A percentile compares a stretch with the other conserved stretches of the same genome.
phyloP scores from a whole-genome alignment of 2,113 vertebrate species.

The Fregata magnificens region DNA sequence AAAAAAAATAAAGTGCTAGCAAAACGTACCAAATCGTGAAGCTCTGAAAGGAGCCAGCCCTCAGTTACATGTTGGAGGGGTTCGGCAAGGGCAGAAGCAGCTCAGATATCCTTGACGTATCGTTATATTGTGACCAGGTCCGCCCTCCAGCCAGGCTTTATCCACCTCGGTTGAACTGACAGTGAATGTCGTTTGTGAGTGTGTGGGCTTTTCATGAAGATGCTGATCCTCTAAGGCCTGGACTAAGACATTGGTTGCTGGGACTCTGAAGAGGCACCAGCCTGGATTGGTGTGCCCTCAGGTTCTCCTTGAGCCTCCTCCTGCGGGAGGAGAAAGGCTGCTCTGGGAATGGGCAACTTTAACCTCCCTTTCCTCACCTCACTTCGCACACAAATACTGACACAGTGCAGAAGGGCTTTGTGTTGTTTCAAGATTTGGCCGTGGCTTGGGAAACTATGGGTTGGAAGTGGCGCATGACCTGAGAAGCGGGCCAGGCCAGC shows the following conservation, averaged over 20 bases:
- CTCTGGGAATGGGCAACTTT: not conserved
- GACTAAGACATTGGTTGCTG: accelerated
- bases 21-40: not conserved
- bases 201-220: not conserved
- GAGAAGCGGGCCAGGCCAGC: not conserved
- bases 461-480: not conserved
- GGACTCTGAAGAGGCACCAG: not conserved
- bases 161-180: not conserved
- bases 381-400: not conserved
- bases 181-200: not conserved
- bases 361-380: not conserved
- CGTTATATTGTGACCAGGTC: not conserved
- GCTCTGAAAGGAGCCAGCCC: not conserved
- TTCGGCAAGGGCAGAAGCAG: not conserved
- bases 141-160: not conserved
- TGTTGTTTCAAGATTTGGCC: not conserved
- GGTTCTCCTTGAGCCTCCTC: not conserved
- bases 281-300: not conserved
- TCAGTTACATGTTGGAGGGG: not conserved
- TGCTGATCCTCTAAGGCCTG: not conserved
- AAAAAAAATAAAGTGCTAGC: not conserved
- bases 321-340: accelerated
- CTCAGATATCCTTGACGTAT: not conserved
- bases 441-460: accelerated
- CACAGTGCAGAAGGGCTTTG: not conserved